Evolutionary conservation across 30 jellyfish, hydroid and myxozoan species (phyloP), one percentile per base, ranked within the genome.

Genomic region (Turritopsis rubra): DNA sequence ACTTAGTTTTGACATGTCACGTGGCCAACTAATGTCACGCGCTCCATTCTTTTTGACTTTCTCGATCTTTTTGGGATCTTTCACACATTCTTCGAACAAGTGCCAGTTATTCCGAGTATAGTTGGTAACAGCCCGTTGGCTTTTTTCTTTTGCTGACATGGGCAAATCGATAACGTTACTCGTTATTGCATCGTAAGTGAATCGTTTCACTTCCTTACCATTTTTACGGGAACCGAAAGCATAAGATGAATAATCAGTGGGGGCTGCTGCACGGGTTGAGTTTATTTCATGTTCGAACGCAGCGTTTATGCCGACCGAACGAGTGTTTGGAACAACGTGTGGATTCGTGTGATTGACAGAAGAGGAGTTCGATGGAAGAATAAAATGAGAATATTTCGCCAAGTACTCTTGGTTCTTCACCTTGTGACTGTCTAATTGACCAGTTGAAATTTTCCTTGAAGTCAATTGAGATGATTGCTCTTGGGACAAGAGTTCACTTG

Each of bases 11-110:
- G 65, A 24, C 65, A 24, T 74, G 65, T 74, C 65, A 0, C 27
- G 24, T n/a, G 82, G 82, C 82, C 82, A 74, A 24, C 82, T 74
- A 9, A 30, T 74, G 65, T 68, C 77, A 27, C 19, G 77, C n/a
- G 77, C 28, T 7, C 77, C 77, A 19, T 74, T 74, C 41, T 30
- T 27, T 13, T 52, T 28, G 73, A 9, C 65, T n/a, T 74, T 74
- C 28, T 74, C 65, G 27, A 74, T 52, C 24, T 74, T 74, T 24
- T 74, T 74, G 18, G 82, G 65, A 29, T 29, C 82, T 74, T 74
- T 27, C 24, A 3, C 65, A 74, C 82, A 23, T n/a, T 74, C 65
- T 30, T 74, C 82, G 24, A 74, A 74, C 70, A 74, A 27, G 65
- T 74, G 65, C 82, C 82, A 74, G 4, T 74, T 19, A 52, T 74